Percentiles rank a stretch among this genome's conserved stretches.
phyloP scores from a whole-genome alignment of 2,888 invertebrate genomes.

The Xylophagus ater region DNA sequence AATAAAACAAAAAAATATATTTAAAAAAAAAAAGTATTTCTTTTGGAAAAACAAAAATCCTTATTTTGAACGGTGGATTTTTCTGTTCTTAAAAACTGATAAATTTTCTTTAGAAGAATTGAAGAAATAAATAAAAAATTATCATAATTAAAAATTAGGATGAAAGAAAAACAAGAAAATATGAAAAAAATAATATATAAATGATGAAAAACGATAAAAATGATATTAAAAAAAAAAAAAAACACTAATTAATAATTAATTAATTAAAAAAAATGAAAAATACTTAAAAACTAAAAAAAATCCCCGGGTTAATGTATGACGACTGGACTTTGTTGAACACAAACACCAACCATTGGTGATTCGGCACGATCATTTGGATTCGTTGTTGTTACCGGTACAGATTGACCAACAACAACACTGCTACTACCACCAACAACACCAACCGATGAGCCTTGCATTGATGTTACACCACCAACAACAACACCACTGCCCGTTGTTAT shows the following conservation, averaged over 20 bases:
- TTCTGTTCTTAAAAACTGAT: too few species aligned
- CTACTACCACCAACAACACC: too few species aligned
- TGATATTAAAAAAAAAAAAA: too few species aligned
- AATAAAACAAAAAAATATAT: too few species aligned
- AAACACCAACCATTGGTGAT: constrained; percentile 78
- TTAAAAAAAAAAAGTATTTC: too few species aligned
- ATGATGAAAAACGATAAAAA: too few species aligned
- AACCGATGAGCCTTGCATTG: constrained; percentile 11
- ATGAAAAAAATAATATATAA: too few species aligned
- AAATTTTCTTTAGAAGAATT: too few species aligned
- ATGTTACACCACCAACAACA: constrained; percentile 20
- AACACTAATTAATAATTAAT: background rate
- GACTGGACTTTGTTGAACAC: constrained; percentile 86
- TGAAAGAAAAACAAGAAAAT: background rate
- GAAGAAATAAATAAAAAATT: constrained; percentile 1
- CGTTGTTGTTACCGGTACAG: constrained; percentile 17
- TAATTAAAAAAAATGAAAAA: too few species aligned
- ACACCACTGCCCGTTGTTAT: constrained; percentile 12
- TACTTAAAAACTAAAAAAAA: constrained; percentile 1
- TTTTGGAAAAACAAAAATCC: too few species aligned
- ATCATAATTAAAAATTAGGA: background rate
- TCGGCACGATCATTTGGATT: constrained; percentile 47
- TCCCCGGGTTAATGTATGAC: constrained; percentile 57
- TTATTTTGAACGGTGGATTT: too few species aligned
- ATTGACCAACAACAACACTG: constrained; percentile 4